Conservation (phyloP, 2,797 vertebrate species). For the Mallotus villosus region DNA sequence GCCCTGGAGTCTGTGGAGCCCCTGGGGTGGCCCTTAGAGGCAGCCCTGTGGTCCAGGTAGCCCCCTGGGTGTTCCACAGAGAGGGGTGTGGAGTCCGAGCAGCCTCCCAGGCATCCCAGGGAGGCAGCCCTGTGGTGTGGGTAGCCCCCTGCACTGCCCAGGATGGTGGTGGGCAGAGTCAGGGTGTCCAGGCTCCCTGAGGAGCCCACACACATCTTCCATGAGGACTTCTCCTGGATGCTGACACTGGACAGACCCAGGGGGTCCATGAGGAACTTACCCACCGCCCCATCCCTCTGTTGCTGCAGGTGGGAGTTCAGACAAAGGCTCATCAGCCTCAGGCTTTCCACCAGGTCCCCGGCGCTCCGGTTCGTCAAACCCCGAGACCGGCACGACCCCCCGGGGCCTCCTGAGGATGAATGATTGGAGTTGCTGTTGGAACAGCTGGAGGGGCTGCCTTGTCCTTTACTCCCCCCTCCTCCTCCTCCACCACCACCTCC, state of each 20-base stretch:
- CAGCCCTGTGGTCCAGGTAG: neutral
- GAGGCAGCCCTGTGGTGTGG: slow-evolving; percentile 32
- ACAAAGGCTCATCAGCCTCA: slow-evolving; percentile 93
- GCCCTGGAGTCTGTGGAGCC: neutral
- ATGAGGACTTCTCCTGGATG: slow-evolving; percentile 89
- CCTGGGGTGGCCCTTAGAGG: neutral
- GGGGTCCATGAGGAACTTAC: slow-evolving; percentile 84
- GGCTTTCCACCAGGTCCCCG: slow-evolving; percentile 89
- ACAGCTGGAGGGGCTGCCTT: slow-evolving; percentile 82
- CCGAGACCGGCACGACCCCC: slow-evolving; percentile 46
- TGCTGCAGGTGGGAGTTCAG: slow-evolving; percentile 81
- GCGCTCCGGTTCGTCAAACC: slow-evolving; percentile 60
- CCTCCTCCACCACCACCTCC: slow-evolving; percentile 47
- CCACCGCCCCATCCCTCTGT: slow-evolving; percentile 46
- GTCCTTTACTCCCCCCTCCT: slow-evolving; percentile 70
- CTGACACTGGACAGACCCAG: slow-evolving; percentile 83
- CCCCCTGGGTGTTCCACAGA: neutral
- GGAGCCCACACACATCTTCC: slow-evolving; percentile 93
- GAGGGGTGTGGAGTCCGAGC: neutral
- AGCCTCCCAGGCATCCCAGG: slow-evolving; percentile 16
- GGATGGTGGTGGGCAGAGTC: slow-evolving; percentile 58
- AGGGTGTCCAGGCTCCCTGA: slow-evolving; percentile 72
- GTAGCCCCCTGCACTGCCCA: slow-evolving; percentile 45
- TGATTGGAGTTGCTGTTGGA: slow-evolving; percentile 73
- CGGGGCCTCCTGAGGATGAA: slow-evolving; percentile 39